Evolutionary conservation across 2,888 invertebrate genomes (phyloP).

Genomic region (Cheilosia scutellata): DNA sequence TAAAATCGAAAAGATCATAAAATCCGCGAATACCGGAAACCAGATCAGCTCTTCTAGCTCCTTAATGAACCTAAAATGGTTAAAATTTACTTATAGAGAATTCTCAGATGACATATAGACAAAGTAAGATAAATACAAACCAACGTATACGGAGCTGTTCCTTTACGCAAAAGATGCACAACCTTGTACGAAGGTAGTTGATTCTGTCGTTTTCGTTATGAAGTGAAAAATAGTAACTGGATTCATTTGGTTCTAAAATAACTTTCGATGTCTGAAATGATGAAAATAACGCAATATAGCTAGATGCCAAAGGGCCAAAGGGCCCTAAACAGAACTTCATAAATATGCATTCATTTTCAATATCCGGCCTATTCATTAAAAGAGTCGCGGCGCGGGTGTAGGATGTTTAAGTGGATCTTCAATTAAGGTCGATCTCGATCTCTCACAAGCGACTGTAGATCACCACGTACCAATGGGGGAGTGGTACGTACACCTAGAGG

Average conservation of each 20-base stretch:
- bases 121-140: constrained; percentile 30
- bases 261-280: constrained; percentile 43
- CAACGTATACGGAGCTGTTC: constrained; percentile 79
- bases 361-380: too few relatives aligned
- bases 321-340: too few relatives aligned
- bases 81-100: neutral
- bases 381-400: too few relatives aligned
- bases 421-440: too few relatives aligned
- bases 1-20: constrained; percentile 80
- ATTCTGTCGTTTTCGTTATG: constrained; percentile 24
- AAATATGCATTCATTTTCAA: too few relatives aligned
- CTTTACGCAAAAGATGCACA: constrained; percentile 77
- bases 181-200: constrained; percentile 75
- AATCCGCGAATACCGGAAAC: constrained; percentile 80
- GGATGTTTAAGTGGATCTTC: too few relatives aligned
- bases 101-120: too few relatives aligned
- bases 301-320: too few relatives aligned
- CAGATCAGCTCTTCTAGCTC: constrained; percentile 78
- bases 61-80: constrained; percentile 66
- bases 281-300: too few relatives aligned
- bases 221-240: neutral
- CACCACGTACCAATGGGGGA: too few relatives aligned
- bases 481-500: too few relatives aligned
- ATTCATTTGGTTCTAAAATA: constrained; percentile 23
- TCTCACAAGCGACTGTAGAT: too few relatives aligned